Evolutionary conservation across 2,113 vertebrate genomes (phyloP).

Genomic region (Psittacus erithacus): DNA sequence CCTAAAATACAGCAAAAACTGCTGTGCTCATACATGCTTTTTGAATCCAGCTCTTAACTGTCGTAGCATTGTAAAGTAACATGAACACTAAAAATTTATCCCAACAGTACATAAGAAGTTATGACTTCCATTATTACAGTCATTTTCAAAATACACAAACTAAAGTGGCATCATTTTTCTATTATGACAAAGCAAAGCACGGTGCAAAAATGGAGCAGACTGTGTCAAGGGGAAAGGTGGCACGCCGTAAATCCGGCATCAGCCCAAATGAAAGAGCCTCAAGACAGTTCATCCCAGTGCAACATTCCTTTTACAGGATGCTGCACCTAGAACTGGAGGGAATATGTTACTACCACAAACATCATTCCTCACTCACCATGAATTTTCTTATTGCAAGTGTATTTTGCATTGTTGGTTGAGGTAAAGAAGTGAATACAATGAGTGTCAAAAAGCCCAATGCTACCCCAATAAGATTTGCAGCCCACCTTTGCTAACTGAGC

Average conservation of each 20-base stretch:
- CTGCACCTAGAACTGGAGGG: neutral
- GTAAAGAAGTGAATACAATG: neutral
- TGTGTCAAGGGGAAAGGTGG: neutral
- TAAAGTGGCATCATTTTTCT: neutral
- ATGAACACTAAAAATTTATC: neutral
- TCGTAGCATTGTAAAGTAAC: neutral
- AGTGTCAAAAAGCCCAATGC: neutral
- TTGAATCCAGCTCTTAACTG: neutral
- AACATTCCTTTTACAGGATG: neutral
- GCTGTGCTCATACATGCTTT: neutral
- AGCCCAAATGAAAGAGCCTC: neutral
- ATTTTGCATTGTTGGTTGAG: neutral
- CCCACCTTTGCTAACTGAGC: neutral
- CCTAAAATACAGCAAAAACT: neutral
- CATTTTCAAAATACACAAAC: neutral
- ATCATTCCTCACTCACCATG: neutral
- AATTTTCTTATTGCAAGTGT: neutral
- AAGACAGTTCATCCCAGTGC: neutral
- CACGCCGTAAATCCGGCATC: neutral
- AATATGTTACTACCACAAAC: neutral
- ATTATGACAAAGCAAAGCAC: neutral
- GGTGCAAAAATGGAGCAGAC: neutral
- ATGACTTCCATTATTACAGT: neutral
- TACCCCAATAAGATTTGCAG: neutral
- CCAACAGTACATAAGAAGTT: neutral